Percentiles rank a stretch among this genome's conserved stretches.
Evolutionary conservation across 2,113 vertebrate species (phyloP).

Genomic region (Phycodurus eques): DNA sequence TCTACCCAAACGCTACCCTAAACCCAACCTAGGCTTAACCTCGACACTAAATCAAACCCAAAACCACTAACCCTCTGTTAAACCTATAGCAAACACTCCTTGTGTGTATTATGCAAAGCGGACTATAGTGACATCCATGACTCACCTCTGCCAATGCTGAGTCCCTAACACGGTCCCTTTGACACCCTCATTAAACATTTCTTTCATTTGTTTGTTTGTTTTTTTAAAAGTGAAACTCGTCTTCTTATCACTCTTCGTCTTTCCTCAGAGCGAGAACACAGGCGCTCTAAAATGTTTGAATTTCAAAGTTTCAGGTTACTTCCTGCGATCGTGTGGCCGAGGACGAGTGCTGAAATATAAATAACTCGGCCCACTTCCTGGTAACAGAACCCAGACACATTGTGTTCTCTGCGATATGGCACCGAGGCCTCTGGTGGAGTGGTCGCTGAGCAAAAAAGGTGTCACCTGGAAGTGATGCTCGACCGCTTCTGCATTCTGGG

Average conservation of each 20-base stretch:
- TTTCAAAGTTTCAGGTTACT: slow-evolving; percentile 64
- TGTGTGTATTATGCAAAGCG: background rate
- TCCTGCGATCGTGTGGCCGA: slow-evolving; percentile 19
- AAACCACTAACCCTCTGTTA: too few species aligned
- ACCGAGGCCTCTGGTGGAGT: background rate
- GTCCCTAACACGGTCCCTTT: slow-evolving; percentile 21
- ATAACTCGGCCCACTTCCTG: slow-evolving; percentile 77
- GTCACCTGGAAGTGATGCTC: slow-evolving; percentile 44
- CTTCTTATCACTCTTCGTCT: slow-evolving; percentile 7
- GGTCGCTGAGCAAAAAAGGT: background rate
- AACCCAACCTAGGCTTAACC: too few species aligned
- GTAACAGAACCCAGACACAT: slow-evolving; percentile 63
- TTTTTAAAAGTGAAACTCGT: background rate
- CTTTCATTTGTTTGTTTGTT: slow-evolving; percentile 4
- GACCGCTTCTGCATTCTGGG: slow-evolving; percentile 41
- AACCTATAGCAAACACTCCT: background rate
- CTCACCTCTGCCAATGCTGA: slow-evolving; percentile 39
- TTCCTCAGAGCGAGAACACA: slow-evolving; percentile 9
- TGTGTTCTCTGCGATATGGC: background rate
- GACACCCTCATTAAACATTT: background rate
- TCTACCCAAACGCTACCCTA: too few species aligned
- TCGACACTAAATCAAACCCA: background rate
- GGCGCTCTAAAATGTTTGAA: slow-evolving; percentile 41
- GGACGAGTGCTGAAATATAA: slow-evolving; percentile 75
- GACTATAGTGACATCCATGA: slow-evolving; percentile 13